A percentile compares a stretch with the other conserved stretches of the same genome.
Evolutionary conservation across 1,140 invertebrate genomes (phyloP).

Genomic region (Zaprionus kolodkinae): DNA sequence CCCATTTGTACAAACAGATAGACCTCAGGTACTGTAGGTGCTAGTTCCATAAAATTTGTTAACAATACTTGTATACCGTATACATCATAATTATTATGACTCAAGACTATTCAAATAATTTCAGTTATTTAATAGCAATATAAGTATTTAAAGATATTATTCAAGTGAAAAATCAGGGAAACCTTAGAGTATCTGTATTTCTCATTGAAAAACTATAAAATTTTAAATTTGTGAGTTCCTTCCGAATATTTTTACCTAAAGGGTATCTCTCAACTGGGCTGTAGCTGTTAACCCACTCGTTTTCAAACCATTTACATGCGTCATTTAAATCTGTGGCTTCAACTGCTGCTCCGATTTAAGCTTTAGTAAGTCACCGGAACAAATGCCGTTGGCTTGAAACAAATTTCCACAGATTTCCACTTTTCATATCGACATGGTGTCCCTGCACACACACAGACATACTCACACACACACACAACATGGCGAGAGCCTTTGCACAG

Average conservation of each 20-base stretch:
- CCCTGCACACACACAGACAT: constrained; percentile 10
- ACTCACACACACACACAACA: constrained; percentile 19
- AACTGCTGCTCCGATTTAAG: neutral
- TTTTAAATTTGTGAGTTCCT: too few species aligned
- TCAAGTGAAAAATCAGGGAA: too few species aligned
- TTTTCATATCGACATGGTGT: constrained; percentile 52
- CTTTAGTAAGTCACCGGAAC: constrained; percentile 34
- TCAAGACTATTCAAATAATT: too few species aligned
- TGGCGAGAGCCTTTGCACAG: constrained; percentile 37
- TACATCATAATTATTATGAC: too few species aligned
- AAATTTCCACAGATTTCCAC: constrained; percentile 74
- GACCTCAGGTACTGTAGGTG: too few species aligned
- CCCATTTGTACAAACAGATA: too few species aligned
- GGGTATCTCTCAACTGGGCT: neutral
- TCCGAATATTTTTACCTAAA: neutral
- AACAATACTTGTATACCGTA: too few species aligned
- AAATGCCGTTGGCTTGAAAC: constrained; percentile 50
- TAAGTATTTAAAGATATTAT: too few species aligned
- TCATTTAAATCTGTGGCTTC: constrained; percentile 9
- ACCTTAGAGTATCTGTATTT: too few species aligned
- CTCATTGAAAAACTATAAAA: too few species aligned
- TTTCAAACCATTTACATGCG: neutral
- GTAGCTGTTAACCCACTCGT: neutral
- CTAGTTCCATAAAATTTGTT: too few species aligned
- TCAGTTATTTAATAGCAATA: too few species aligned